These are phyloP conservation scores for Ciona savignyi DNA, from an alignment of 23 tunicate genomes.

Conservation along the genomic window DNA sequence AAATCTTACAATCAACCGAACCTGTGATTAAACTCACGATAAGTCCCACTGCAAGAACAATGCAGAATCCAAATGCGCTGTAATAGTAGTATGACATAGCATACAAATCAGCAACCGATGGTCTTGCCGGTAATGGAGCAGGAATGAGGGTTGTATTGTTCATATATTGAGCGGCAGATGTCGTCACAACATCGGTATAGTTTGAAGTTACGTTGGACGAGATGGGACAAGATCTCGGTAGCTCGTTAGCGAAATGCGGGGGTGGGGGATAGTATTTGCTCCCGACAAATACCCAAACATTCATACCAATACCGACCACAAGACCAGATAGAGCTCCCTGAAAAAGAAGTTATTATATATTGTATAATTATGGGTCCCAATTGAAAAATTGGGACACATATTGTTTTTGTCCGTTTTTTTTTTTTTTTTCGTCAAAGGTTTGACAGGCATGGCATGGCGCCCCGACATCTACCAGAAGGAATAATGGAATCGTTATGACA, in stretches of 20 bases:
- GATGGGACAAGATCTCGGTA: background rate
- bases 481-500: no score
- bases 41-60: conserved; percentile 1
- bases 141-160: conserved; percentile 2
- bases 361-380: no score
- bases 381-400: no score
- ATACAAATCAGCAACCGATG: background rate
- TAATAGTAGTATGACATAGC: conserved; percentile 36
- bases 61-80: conserved; percentile 28
- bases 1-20: no score
- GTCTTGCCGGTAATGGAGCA: background rate
- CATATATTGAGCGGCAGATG: background rate
- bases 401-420: no score
- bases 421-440: background rate
- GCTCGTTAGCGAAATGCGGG: conserved; percentile 19
- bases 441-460: background rate
- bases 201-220: conserved; percentile 15
- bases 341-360: no score
- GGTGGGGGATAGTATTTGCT: conserved; percentile 24
- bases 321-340: conserved; percentile 41
- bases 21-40: conserved; percentile 14
- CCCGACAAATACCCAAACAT: conserved; percentile 43
- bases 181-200: conserved; percentile 1
- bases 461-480: no score
- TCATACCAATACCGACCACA: conserved; percentile 5